Base-by-base conservation (phyloP, 1,140 invertebrate genomes). In the Papilio helenus region DNA sequence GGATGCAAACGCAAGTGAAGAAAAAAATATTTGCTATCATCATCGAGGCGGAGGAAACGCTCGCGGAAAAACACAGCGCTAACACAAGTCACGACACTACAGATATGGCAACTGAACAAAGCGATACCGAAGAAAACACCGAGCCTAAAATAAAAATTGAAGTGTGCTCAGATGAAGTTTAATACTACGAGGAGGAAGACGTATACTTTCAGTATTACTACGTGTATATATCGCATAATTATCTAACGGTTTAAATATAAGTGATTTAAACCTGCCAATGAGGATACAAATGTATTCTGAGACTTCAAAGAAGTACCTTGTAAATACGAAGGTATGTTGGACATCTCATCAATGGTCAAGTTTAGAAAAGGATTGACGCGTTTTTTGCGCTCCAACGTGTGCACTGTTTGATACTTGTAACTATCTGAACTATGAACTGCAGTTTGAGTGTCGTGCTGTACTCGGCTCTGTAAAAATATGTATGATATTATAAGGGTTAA, bases 1-100 rank as follows among this genome's bases (percentile, higher is more conserved):
- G 90, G 89, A 92, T 94, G 92, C 92, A 94, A 83, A 94, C 92
- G 1, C 89, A 92, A 85, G 91, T 94, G 0, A 94, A 94, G 78
- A 94, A 94, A 76, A 93, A 93, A 82, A 94, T 94, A 85, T 94
- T 94, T 79, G 87, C 88, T 4, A 86, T 92, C 4, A 91, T 94
- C 20, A 94, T 94, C 68, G 89, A 93, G n/a, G 90, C 92, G 0
- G 92, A 94, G 76, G 92, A 94, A 84, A 80, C 82, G 16, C 79
- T 94, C 1, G 88, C 89, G 1, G 84, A 79, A 26, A 84, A 87
- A 80, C 76, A n/a, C 58, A 23, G 58, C 42, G 12, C 0, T 42
- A 77, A 78, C 18, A 55, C 85, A 79, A 51, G 18, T 34, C 68
- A 65, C 42, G 26, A 74, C 14, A 73, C 55, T 20, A 9, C 71